phyloP scores from a whole-genome alignment of 2,888 invertebrate genomes.

The Drosophila pseudotalamancana region DNA sequence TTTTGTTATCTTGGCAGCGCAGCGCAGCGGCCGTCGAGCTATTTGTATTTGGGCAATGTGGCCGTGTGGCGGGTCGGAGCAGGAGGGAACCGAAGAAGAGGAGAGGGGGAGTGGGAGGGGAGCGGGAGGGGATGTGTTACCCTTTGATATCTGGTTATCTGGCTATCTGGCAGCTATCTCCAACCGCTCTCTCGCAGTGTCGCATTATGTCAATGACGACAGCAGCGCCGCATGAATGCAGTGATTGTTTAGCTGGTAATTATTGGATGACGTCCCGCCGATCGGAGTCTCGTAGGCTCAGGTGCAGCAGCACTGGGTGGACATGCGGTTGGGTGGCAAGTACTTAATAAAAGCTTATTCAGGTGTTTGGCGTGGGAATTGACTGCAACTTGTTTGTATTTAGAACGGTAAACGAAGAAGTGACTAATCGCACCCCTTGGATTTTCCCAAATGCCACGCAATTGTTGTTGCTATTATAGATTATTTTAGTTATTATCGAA shows the following conservation, averaged over 20 bases:
- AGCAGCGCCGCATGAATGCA: slow-evolving; percentile 58
- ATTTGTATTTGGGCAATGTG: slow-evolving; percentile 44
- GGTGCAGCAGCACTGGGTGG: slow-evolving; percentile 6
- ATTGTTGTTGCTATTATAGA: too few relatives aligned
- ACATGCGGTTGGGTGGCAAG: background rate
- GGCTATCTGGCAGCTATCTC: slow-evolving; percentile 39
- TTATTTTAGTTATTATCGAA: too few relatives aligned
- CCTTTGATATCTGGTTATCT: slow-evolving; percentile 32
- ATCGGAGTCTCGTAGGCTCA: slow-evolving; percentile 1
- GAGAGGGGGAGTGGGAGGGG: too few relatives aligned
- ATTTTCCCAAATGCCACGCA: too few relatives aligned
- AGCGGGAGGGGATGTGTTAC: background rate
- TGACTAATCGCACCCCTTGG: too few relatives aligned
- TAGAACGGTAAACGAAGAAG: too few relatives aligned
- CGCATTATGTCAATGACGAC: slow-evolving; percentile 78
- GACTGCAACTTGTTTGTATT: slow-evolving; percentile 12
- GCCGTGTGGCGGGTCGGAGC: too few relatives aligned
- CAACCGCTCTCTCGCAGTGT: slow-evolving; percentile 44
- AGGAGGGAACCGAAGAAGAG: too few relatives aligned
- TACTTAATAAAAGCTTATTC: slow-evolving; percentile 12
- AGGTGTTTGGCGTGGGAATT: slow-evolving; percentile 37
- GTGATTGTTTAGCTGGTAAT: slow-evolving; percentile 61
- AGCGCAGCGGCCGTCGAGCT: slow-evolving; percentile 49
- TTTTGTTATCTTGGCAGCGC: slow-evolving; percentile 71
- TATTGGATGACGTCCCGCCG: slow-evolving; percentile 35